A percentile compares a stretch with the other conserved stretches of the same genome.
These are phyloP conservation scores for Diplazon laetatorius DNA, from an alignment of 2,888 invertebrate species.

Conservation along the genomic window DNA sequence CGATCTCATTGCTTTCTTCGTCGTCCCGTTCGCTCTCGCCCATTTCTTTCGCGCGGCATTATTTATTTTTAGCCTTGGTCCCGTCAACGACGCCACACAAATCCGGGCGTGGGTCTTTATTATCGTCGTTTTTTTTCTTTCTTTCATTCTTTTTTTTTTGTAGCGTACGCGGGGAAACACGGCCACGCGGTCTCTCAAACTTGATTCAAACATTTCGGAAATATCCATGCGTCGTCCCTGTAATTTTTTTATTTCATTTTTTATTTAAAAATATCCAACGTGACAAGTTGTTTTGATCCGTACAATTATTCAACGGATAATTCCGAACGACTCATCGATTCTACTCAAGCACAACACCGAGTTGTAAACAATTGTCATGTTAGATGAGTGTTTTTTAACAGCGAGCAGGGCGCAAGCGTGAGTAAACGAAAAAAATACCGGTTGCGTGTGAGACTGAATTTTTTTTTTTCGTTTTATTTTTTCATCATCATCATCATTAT, in stretches of 20 bases:
- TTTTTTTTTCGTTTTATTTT: background rate
- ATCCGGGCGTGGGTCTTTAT: constrained; percentile 37
- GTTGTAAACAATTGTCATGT: no score
- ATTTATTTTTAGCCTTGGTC: constrained; percentile 53
- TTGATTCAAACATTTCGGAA: constrained; percentile 22
- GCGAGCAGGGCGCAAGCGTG: background rate
- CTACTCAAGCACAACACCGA: no score
- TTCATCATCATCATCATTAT: no score
- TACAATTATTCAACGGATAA: no score
- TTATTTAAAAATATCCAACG: background rate
- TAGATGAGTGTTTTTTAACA: no score
- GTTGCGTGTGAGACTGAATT: background rate
- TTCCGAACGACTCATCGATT: no score
- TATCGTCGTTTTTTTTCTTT: no score
- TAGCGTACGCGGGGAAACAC: constrained; percentile 14
- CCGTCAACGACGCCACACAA: constrained; percentile 42
- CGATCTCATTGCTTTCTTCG: constrained; percentile 11
- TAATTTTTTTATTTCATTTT: constrained; percentile 47
- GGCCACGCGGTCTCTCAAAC: constrained; percentile 40
- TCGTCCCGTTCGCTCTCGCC: constrained; percentile 11
- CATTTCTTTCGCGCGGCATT: constrained; percentile 37
- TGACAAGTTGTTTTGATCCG: no score
- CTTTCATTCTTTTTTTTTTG: no score
- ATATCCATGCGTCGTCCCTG: constrained; percentile 35
- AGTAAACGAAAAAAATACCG: background rate